Conservation (phyloP, 35 echinoderm and acorn worm genomes). For the Hemicentrotus pulcherrimus region DNA sequence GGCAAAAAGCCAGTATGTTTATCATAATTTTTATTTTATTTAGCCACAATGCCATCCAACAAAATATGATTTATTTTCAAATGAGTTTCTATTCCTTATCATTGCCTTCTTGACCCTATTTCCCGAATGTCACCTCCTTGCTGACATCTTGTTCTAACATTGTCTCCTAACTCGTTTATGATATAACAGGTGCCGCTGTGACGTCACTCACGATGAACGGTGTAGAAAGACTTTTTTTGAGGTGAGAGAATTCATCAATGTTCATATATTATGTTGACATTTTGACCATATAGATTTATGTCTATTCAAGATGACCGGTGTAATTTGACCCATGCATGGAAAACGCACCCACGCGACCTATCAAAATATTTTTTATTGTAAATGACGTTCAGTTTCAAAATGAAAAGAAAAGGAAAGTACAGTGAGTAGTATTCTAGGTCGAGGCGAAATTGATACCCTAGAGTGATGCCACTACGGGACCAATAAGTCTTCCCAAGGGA, state of each 20-base stretch:
- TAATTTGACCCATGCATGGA: not conserved
- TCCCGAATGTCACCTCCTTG: not conserved
- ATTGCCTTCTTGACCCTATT: not conserved
- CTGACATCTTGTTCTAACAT: not conserved
- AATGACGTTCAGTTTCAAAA: too few relatives aligned
- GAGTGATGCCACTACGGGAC: too few relatives aligned
- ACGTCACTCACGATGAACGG: conserved; percentile 17
- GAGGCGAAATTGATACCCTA: too few relatives aligned
- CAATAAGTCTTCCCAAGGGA: too few relatives aligned
- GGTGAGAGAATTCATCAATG: not conserved
- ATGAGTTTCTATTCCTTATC: not conserved
- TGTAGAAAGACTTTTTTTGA: conserved; percentile 27
- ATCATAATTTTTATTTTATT: not conserved
- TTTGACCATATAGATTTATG: not conserved
- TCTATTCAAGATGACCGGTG: not conserved
- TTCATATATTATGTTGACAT: not conserved
- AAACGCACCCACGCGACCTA: not conserved
- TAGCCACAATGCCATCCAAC: too few relatives aligned
- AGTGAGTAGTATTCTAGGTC: too few relatives aligned
- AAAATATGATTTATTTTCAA: too few relatives aligned
- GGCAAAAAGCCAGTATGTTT: not conserved
- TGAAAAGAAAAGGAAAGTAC: too few relatives aligned
- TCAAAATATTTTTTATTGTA: too few relatives aligned
- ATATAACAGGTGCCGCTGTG: conserved; percentile 1
- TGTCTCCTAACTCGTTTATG: not conserved